phyloP scores from a whole-genome alignment of 2,888 invertebrate genomes.

The Tiphia femorata region DNA sequence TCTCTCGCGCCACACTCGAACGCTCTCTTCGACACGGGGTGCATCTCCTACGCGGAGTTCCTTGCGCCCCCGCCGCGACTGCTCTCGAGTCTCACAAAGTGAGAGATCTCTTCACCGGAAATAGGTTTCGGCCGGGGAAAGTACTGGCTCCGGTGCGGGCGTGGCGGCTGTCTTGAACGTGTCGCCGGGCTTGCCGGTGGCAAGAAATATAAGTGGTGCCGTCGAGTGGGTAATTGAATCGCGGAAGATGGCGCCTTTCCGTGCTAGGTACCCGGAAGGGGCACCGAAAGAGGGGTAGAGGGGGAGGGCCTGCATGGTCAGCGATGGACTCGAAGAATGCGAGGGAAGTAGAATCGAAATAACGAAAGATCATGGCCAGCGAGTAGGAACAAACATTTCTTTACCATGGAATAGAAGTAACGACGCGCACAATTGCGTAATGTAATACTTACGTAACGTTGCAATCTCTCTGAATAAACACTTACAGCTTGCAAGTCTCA shows the following conservation, averaged over 20 bases:
- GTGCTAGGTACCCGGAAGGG: not conserved
- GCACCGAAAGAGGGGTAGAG: not conserved
- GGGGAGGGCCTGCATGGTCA: too few relatives aligned
- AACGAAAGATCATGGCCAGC: too few relatives aligned
- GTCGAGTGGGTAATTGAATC: conserved; percentile 9
- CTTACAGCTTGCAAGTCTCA: too few relatives aligned
- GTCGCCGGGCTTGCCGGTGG: not conserved
- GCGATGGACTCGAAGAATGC: not conserved
- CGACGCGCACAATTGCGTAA: too few relatives aligned
- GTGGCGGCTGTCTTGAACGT: not conserved
- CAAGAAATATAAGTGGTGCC: conserved; percentile 6
- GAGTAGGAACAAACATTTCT: too few relatives aligned
- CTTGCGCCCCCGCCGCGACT: not conserved
- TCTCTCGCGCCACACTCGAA: too few relatives aligned
- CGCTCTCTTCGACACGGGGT: too few relatives aligned
- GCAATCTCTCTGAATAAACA: too few relatives aligned
- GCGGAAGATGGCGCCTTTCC: conserved; percentile 2
- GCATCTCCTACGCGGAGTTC: too few relatives aligned
- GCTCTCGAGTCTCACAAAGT: not conserved
- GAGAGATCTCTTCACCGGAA: conserved; percentile 9
- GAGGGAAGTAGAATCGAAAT: too few relatives aligned
- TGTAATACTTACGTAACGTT: too few relatives aligned
- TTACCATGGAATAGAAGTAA: too few relatives aligned
- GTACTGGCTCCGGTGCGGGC: not conserved
- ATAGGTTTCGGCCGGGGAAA: not conserved